Base-by-base conservation (phyloP, 2,888 invertebrate genomes). In the Cephalotes varians region DNA sequence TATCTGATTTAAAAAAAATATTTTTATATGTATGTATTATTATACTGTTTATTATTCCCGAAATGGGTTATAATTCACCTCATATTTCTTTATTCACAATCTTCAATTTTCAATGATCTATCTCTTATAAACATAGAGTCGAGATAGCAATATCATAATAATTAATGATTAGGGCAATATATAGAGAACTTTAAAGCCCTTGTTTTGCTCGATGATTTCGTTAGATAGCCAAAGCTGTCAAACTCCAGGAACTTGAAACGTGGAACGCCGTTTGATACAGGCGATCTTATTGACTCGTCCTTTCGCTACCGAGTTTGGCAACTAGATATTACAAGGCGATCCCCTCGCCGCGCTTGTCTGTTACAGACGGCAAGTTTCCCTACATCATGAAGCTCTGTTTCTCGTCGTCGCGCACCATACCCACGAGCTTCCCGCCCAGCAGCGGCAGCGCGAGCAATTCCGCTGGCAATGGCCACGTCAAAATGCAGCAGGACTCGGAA, bases 321-420 rank as follows among this genome's bases (percentile, higher is more conserved):
- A 28, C 65, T 25, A 51, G 37, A 51, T 37, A 71, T 71, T 71
- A 79, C 56, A 79, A 71, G 37, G 40, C 82, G 60, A 37, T 25
- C 18, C 49, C 49, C 25, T 67, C 60, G 60, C n/a, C 34, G 58
- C 60, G 60, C 28, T 51, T 34, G 28, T 58, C 54, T 90, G 90
- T 96, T 96, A 18, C 96, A 98, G 98, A 97, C 95, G 98, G 98
- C 90, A 99, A 99, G 96, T 98, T 98, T 95, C 99, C 99, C 90
- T 99, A 99, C 96, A 98, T 99, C 93, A 98, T 99, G 97, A 99
- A 99, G 95, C 96, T 99, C 91, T 99, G 99, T 95, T 99, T 99
- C 96, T 99, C 99, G 28, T 98, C 98, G 84, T 96, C 97, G 85
- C 95, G 97, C 95, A 95, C 96, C 94, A 95, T 96, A 91, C 94